Evolutionary conservation across 2,888 invertebrate species (phyloP).

Genomic region (Drosophila mulleri): DNA sequence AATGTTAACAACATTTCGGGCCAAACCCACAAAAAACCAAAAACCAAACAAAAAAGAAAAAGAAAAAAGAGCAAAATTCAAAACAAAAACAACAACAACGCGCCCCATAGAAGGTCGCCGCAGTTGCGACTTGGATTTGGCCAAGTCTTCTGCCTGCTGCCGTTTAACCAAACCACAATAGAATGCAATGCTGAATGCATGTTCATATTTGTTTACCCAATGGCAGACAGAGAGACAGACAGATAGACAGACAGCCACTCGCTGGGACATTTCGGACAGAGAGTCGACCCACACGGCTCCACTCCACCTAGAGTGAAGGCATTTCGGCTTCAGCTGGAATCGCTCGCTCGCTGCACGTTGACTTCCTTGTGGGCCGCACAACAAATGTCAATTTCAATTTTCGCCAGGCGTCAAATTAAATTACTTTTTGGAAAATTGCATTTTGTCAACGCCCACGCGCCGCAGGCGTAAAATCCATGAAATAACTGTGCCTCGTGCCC

Average conservation of each 20-base stretch:
- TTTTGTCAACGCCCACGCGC: slow-evolving; percentile 63
- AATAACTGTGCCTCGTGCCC: slow-evolving; percentile 44
- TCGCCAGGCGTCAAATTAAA: slow-evolving; percentile 69
- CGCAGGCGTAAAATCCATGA: slow-evolving; percentile 19
- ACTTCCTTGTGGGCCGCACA: slow-evolving; percentile 72
- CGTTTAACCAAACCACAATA: slow-evolving; percentile 36
- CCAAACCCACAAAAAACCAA: slow-evolving; percentile 45
- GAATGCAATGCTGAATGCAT: slow-evolving; percentile 36
- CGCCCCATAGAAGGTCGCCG: slow-evolving; percentile 56
- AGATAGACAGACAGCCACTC: not conserved
- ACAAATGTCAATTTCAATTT: slow-evolving; percentile 77
- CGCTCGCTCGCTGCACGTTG: slow-evolving; percentile 27
- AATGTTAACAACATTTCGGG: slow-evolving; percentile 67
- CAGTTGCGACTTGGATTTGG: slow-evolving; percentile 27
- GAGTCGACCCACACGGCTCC: slow-evolving; percentile 32
- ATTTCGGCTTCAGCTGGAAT: slow-evolving; percentile 8
- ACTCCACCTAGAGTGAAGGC: slow-evolving; percentile 12
- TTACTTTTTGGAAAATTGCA: slow-evolving; percentile 70
- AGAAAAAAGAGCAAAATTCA: slow-evolving; percentile 5
- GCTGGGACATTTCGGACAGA: slow-evolving; percentile 23
- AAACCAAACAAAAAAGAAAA: too few relatives aligned
- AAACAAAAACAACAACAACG: slow-evolving; percentile 8
- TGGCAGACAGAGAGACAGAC: not conserved
- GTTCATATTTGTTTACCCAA: slow-evolving; percentile 20
- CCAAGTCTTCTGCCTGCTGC: slow-evolving; percentile 58